phyloP scores from a whole-genome alignment of 2,888 invertebrate genomes.

The Spisula subtruncata region DNA sequence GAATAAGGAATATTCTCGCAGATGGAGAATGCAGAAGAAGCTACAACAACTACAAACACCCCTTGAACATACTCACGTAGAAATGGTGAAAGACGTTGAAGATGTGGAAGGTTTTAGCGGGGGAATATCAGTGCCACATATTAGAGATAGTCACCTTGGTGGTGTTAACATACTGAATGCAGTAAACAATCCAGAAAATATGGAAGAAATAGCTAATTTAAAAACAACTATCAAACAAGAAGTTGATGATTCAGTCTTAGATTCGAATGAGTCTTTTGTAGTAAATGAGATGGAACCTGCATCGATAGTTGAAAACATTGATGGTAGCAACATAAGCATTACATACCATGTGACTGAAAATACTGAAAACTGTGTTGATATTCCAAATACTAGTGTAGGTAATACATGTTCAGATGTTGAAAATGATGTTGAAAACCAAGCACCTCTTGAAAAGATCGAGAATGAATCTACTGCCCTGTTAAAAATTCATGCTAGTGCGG shows the following conservation, averaged over 20 bases:
- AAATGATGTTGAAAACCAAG: neutral
- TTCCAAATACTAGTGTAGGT: neutral
- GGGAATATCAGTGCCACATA: neutral
- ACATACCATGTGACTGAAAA: neutral
- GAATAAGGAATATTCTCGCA: neutral
- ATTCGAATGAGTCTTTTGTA: neutral
- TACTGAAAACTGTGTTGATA: neutral
- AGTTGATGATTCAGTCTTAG: neutral
- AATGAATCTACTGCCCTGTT: no score
- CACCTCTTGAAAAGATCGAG: neutral
- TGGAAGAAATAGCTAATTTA: neutral
- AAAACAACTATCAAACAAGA: neutral
- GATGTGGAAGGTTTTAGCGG: conserved; percentile 4
- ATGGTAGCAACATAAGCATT: neutral
- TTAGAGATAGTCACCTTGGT: neutral
- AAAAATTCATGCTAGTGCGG: no score
- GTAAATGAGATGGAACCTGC: neutral
- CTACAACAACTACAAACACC: neutral
- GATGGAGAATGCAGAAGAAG: conserved; percentile 10
- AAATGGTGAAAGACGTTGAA: neutral
- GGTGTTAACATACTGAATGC: neutral
- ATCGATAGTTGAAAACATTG: neutral
- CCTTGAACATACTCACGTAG: neutral
- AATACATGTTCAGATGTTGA: neutral
- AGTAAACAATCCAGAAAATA: neutral